A percentile compares a stretch with the other conserved stretches of the same genome.
phyloP scores from a whole-genome alignment of 64 coral and sea anemone species.

The Montipora foliosa region DNA sequence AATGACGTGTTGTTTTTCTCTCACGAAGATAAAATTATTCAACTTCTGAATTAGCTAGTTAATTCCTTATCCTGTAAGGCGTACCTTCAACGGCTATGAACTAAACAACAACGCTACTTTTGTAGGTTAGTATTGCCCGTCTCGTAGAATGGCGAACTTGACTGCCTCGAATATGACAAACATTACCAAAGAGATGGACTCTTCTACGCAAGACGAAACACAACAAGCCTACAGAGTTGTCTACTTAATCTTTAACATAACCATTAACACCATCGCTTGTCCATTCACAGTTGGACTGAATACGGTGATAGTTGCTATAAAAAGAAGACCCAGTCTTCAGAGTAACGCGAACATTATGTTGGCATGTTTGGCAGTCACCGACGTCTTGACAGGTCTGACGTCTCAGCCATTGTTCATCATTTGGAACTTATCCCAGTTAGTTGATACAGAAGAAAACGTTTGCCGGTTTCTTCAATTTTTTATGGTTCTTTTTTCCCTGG shows the following conservation, averaged over 20 bases:
- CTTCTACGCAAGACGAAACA: too few relatives aligned
- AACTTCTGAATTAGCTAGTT: too few relatives aligned
- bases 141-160: too few relatives aligned
- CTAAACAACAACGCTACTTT: too few relatives aligned
- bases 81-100: too few relatives aligned
- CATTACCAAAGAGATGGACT: too few relatives aligned
- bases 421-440: not conserved
- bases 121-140: too few relatives aligned
- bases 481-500: not conserved
- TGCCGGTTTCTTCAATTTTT: not conserved
- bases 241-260: not conserved
- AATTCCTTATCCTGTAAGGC: too few relatives aligned
- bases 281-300: not conserved
- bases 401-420: not conserved
- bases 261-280: not conserved
- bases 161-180: too few relatives aligned
- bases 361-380: not conserved
- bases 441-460: not conserved
- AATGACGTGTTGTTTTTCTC: too few relatives aligned
- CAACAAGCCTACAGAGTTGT: too few relatives aligned
- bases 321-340: not conserved
- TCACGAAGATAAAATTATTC: too few relatives aligned
- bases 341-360: not conserved
- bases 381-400: not conserved
- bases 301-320: not conserved